Evolutionary conservation across 2,113 vertebrate species (phyloP), one percentile per base, ranked within the genome.

Genomic region (Terrapene triunguis): DNA sequence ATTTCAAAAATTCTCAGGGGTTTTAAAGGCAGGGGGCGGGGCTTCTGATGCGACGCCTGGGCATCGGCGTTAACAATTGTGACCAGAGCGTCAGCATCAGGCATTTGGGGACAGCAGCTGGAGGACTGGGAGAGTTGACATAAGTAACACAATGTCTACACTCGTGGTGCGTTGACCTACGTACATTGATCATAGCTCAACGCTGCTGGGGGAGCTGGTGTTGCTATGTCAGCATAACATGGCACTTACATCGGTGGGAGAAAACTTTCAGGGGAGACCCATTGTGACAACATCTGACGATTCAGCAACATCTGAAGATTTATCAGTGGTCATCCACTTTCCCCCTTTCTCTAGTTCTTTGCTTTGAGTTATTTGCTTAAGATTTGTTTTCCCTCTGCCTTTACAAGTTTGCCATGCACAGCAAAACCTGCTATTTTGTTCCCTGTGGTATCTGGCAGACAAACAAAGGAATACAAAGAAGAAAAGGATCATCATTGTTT

Each of bases 341-440:
- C 57, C 65, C 74, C 88, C 74, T 59, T 59, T 92, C 95, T 89
- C 90, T 84, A 69, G 85, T 79, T 95, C 90, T 97, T 97, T 97
- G 85, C 90, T 97, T 95, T 94, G 93, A 94, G 80, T 90, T 97
- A 90, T 93, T 97, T 97, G 88, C 95, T 95, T 82, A 96, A 94
- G 96, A 95, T 95, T 96, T 97, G 95, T 97, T 91, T 97, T 96
- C 89, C 53, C 57, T 88, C 90, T 94, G 95, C 96, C 93, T 97
- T 94, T 96, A 94, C 84, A 96, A 94, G 92, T 95, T 97, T 96
- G 89, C 74, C 93, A 91, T 81, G 89, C 87, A 8, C 80, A 95
- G 95, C 85, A 96, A 92, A 96, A 5, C 2, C 50, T 82, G 57
- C 90, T 97, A 92, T 96, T 97, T 96, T 91, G 62, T 95, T 90